phyloP scores from a whole-genome alignment of 2,888 invertebrate genomes.

The Saturnia pavonia region DNA sequence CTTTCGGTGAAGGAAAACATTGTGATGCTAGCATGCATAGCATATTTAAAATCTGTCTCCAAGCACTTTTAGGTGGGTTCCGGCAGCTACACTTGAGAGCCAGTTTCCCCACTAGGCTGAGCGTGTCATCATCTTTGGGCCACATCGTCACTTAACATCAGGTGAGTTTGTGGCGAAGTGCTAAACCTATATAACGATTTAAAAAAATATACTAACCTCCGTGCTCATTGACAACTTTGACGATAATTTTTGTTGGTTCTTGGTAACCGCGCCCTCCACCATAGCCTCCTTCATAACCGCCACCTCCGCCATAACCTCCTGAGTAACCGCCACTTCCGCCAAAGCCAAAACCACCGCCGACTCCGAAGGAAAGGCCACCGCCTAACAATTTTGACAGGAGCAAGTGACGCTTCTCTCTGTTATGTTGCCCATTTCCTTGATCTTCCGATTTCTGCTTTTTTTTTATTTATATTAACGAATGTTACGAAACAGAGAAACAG shows the following conservation, averaged over 20 bases:
- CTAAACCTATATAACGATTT: too few species aligned
- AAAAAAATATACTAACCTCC: constrained; percentile 32
- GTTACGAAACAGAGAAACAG: background rate
- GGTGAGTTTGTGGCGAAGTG: too few species aligned
- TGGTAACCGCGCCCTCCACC: too few species aligned
- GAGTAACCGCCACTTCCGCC: constrained; percentile 31
- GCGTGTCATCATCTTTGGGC: too few species aligned
- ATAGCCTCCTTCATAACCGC: constrained; percentile 44
- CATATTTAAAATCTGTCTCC: too few species aligned
- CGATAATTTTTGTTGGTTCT: constrained; percentile 50
- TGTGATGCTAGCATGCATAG: too few species aligned
- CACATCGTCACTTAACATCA: too few species aligned
- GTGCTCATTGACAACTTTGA: constrained; percentile 56
- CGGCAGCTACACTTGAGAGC: too few species aligned
- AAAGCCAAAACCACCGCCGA: constrained; percentile 39
- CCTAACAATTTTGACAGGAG: constrained; percentile 41
- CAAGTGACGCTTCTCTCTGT: constrained; percentile 61
- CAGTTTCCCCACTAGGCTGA: too few species aligned
- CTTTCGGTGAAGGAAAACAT: too few species aligned
- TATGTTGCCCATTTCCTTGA: constrained; percentile 47
- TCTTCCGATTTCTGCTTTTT: constrained; percentile 67
- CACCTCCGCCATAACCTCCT: constrained; percentile 29
- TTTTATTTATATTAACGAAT: background rate
- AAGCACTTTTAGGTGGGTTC: too few species aligned
- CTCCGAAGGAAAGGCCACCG: constrained; percentile 30